phyloP scores from a whole-genome alignment of 2,113 vertebrate genomes.

The Sturnira hondurensis region DNA sequence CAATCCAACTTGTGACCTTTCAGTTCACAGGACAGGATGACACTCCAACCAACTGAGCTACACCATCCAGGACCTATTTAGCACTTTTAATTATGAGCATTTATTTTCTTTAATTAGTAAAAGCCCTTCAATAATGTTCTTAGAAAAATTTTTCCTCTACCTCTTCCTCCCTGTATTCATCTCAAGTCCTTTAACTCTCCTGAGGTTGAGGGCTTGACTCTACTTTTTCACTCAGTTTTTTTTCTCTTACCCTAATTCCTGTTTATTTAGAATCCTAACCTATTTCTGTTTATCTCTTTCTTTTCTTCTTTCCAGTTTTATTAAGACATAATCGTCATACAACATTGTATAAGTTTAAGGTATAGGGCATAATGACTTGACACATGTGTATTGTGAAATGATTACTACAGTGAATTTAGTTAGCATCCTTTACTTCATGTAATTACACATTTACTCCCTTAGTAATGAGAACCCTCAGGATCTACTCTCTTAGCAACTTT shows the following conservation, averaged over 20 bases:
- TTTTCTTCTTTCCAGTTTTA: neutral
- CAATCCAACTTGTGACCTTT: no score
- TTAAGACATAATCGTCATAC: neutral
- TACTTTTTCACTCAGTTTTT: neutral
- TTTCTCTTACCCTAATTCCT: neutral
- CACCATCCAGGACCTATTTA: neutral
- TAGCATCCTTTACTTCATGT: neutral
- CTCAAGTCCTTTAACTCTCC: neutral
- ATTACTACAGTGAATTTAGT: neutral
- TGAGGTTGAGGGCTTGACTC: neutral
- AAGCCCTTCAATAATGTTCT: neutral
- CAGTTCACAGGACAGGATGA: no score
- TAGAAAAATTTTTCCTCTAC: neutral
- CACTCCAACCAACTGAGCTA: no score
- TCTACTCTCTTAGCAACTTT: neutral
- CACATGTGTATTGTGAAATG: neutral
- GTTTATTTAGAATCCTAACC: neutral
- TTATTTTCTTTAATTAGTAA: constrained; percentile 16
- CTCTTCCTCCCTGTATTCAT: neutral
- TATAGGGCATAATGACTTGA: neutral
- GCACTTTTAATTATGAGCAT: neutral
- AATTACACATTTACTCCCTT: neutral
- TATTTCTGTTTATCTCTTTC: neutral
- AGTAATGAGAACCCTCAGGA: neutral
- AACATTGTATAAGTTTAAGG: neutral